Evolutionary conservation across 2,797 vertebrate genomes (phyloP), one percentile per base, ranked within the genome.

Genomic region (Carapus acus): DNA sequence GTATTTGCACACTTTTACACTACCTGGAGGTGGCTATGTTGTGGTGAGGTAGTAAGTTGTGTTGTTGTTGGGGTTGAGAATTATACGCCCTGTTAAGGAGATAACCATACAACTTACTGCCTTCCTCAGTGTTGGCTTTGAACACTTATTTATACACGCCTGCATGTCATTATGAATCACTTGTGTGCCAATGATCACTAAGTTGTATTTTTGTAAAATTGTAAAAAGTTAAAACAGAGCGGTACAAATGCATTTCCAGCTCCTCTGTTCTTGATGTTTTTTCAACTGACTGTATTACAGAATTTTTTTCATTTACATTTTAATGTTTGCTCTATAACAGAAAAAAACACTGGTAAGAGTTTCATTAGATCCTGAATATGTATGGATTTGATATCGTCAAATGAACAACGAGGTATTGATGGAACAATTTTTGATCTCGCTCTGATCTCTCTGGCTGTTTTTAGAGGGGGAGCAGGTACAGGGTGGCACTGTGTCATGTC

Each of bases 101-200:
- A 91, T 96, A 96, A 96, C 92, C 91, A 92, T 94, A 90, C 92
- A 92, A 92, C 89, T 91, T 94, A 93, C 93, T 96, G 91, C 92
- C 93, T 94, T 96, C 91, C 93, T 83, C 75, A 82, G 62, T 72
- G 59, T 48, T 72, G 69, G 74, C 57, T 34, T 15, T 20, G 52
- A 43, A 13, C 81, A 49, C 62, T 56, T 17, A 3, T 11, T 29
- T 21, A 4, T 12, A 43, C 1, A 20, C n/a, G n/a, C n/a, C n/a
- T n/a, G n/a, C n/a, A n/a, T n/a, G n/a, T n/a, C n/a, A n/a, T n/a
- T n/a, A n/a, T n/a, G n/a, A n/a, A n/a, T n/a, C n/a, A n/a, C n/a
- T n/a, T n/a, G n/a, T n/a, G n/a, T n/a, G n/a, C n/a, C n/a, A n/a
- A n/a, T n/a, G n/a, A n/a, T n/a, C n/a, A n/a, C n/a, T n/a, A n/a